Conservation (phyloP, 2,113 vertebrate species). For the zebrafish (Danio rerio) region DNA sequence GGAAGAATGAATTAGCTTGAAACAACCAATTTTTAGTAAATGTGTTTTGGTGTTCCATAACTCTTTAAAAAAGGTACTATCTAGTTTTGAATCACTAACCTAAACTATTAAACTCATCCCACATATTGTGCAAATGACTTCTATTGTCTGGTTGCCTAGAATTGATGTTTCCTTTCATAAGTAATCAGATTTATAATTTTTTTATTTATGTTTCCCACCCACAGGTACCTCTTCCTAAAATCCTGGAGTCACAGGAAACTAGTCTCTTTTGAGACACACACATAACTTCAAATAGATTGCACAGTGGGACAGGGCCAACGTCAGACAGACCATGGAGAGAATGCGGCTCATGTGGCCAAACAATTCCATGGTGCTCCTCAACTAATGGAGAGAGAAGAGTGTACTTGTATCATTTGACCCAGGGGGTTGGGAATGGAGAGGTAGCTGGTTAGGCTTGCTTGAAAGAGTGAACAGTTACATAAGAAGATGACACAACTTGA, state of each 20-base stretch:
- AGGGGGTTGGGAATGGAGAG: not conserved
- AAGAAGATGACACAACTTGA: not conserved
- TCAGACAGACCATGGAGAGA: not conserved
- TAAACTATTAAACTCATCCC: not conserved
- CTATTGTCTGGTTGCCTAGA: not conserved
- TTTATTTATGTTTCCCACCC: not conserved
- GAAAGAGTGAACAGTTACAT: not conserved
- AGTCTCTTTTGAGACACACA: slow-evolving; percentile 25
- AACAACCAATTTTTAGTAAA: too few relatives aligned
- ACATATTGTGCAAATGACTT: not conserved
- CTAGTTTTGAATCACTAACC: not conserved
- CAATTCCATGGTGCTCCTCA: not conserved
- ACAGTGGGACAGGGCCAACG: not conserved
- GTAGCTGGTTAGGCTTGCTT: not conserved
- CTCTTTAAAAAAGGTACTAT: too few relatives aligned
- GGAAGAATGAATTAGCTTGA: too few relatives aligned
- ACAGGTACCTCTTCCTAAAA: slow-evolving; percentile 38
- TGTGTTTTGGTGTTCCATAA: too few relatives aligned
- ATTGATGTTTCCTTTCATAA: not conserved
- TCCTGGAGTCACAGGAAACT: slow-evolving; percentile 32
- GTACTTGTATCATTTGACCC: not conserved
- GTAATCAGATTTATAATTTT: too few relatives aligned
- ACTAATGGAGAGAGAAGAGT: slow-evolving; percentile 3
- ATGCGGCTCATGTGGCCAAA: slow-evolving; percentile 1
- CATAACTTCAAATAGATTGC: not conserved